Percentiles rank a stretch among this genome's conserved stretches.
Conservation (phyloP, 2,113 vertebrate genomes). For the Gnathonemus echidnorhynchus region DNA sequence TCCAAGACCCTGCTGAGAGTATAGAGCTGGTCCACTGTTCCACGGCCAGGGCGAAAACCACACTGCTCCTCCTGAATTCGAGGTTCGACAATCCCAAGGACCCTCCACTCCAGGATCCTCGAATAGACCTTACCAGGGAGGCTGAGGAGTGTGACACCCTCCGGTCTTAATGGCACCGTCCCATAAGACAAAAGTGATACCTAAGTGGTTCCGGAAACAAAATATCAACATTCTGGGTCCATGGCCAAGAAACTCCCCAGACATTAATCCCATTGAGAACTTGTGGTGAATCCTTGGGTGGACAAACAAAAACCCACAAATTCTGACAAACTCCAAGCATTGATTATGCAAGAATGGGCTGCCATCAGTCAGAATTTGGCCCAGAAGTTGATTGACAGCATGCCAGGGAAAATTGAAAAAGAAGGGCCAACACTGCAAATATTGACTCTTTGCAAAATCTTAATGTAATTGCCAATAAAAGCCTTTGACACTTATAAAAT, state of each 20-base stretch:
- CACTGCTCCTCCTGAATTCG: too few species aligned
- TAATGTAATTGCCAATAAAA: not conserved
- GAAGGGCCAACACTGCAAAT: not conserved
- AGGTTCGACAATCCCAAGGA: too few species aligned
- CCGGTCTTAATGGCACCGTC: not conserved
- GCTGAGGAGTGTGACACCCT: too few species aligned
- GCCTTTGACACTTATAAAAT: constrained; percentile 1
- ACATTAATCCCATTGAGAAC: not conserved
- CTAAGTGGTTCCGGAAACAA: not conserved
- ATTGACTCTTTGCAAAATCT: not conserved
- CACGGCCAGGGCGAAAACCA: too few species aligned
- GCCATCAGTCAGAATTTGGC: too few species aligned
- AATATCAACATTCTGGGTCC: not conserved
- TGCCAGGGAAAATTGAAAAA: not conserved
- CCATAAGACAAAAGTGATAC: not conserved
- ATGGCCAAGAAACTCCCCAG: not conserved
- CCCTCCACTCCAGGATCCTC: too few species aligned
- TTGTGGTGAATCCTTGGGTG: not conserved
- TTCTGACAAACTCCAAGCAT: too few species aligned
- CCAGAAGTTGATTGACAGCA: not conserved
- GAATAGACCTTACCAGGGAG: too few species aligned
- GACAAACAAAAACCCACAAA: too few species aligned
- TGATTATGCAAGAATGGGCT: too few species aligned
- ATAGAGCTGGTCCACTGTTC: too few species aligned
- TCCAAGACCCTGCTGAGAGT: too few species aligned